Base-by-base conservation (phyloP, 2,797 vertebrate species). In the Gorsachius magnificus region DNA sequence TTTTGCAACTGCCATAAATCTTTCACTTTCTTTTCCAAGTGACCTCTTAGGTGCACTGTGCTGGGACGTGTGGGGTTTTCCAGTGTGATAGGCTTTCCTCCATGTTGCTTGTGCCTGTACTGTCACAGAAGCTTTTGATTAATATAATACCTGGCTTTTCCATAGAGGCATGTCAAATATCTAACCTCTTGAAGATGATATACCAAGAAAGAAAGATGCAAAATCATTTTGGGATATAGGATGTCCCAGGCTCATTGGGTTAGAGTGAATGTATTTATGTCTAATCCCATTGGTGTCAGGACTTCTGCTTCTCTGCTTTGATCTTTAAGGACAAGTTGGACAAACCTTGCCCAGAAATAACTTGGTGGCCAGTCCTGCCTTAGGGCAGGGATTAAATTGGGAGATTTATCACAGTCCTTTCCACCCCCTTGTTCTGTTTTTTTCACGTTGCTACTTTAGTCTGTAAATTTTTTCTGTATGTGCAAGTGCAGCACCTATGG, bases 221-320 rank as follows among this genome's bases (percentile, higher is more conserved):
- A 70, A 83, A 91, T 61, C 83, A 51, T 0, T 94, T 91, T 94
- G 71, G 61, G 58, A 41, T 90, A 28, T 28, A 60, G 66, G 38
- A 65, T 0, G 0, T 50, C 61, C 29, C 61, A 58, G 45, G 43
- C 16, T 79, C 53, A 76, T 38, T 69, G 60, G 22, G n/a, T 85
- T 79, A 76, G 31, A 82, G 21, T 65, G 63, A 79, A 60, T 76
- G 29, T 43, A 85, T 89, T 89, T 89, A 64, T 90, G 71, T 76
- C n/a, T 76, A 76, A 76, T 91, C 58, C 50, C 58, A n/a, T 1
- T 68, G 63, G 31, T 93, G 83, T 88, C 25, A 53, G 53, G 50
- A 91, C 10, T 91, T 90, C 58, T 58, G 24, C 66, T 70, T 70
- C 45, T 64, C 63, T 77, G 77, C 56, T 53, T 74, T 77, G 46